A percentile compares a stretch with the other conserved stretches of the same genome.
phyloP scores from a whole-genome alignment of 2,888 invertebrate genomes.

The Ormyrus thymus region DNA sequence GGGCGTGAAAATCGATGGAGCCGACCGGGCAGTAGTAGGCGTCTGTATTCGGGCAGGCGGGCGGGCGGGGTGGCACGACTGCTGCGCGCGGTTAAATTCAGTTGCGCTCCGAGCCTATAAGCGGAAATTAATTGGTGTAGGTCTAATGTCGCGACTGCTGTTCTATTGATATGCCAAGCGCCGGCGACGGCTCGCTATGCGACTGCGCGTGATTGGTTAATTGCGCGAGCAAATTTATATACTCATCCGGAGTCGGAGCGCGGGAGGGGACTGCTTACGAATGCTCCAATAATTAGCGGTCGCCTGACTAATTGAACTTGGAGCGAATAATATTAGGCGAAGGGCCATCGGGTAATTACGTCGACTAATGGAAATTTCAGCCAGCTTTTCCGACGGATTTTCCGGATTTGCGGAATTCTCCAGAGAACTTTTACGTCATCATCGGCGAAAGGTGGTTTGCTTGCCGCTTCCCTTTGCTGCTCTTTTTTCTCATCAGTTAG shows the following conservation, averaged over 20 bases:
- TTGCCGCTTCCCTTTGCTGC: no score
- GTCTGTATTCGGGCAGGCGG: not conserved
- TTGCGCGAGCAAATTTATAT: constrained; percentile 1
- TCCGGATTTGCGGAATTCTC: no score
- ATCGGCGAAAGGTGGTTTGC: no score
- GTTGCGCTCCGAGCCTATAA: constrained; percentile 17
- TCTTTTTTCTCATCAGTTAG: no score
- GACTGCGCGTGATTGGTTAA: constrained; percentile 23
- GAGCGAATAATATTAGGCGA: constrained; percentile 17
- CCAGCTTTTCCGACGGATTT: no score
- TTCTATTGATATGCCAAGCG: not conserved
- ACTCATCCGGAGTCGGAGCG: no score
- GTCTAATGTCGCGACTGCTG: constrained; percentile 24
- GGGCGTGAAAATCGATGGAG: constrained; percentile 5
- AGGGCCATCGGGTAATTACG: constrained; percentile 3
- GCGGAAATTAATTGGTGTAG: constrained; percentile 40
- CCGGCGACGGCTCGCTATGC: not conserved
- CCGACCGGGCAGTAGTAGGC: constrained; percentile 1
- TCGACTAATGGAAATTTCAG: no score
- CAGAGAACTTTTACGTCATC: no score
- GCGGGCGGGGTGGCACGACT: constrained; percentile 5
- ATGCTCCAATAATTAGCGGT: constrained; percentile 21
- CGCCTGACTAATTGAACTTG: constrained; percentile 35
- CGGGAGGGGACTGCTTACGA: not conserved
- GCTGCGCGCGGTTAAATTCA: constrained; percentile 27